phyloP scores from a whole-genome alignment of 2,888 invertebrate species.

The Sminthurinus aureus region DNA sequence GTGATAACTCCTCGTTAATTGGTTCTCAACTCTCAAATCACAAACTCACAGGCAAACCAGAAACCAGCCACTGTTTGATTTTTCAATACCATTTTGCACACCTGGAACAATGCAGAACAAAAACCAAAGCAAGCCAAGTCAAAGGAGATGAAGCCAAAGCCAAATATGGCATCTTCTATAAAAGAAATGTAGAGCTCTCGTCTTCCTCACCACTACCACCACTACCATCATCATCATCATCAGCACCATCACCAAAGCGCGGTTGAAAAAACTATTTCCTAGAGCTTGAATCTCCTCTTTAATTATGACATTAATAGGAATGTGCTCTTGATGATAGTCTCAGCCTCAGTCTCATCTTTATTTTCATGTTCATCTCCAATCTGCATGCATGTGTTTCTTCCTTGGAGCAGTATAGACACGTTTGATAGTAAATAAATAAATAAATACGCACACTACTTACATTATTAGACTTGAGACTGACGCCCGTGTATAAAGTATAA shows the following conservation, averaged over 20 bases:
- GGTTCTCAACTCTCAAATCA: no score
- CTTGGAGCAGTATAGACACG: no score
- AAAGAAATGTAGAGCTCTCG: background rate
- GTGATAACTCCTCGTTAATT: constrained; percentile 35
- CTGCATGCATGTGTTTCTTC: background rate
- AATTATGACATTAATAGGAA: constrained; percentile 46
- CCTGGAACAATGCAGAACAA: constrained; percentile 26
- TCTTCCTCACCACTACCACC: background rate
- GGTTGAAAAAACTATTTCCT: constrained; percentile 33
- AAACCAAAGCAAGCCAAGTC: background rate
- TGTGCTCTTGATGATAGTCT: constrained; percentile 38
- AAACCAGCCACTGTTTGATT: constrained; percentile 16
- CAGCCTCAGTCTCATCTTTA: background rate
- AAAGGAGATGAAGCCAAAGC: constrained; percentile 10
- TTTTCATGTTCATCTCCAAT: background rate
- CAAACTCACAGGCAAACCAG: no score
- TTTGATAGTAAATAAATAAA: no score
- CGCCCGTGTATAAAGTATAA: no score
- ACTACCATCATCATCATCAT: constrained; percentile 19
- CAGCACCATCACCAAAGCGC: background rate
- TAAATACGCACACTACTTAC: no score
- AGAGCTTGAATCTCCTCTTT: constrained; percentile 27
- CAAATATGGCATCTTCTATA: constrained; percentile 25
- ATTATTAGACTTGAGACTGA: no score
- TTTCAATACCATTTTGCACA: constrained; percentile 39